Evolutionary conservation across 2,113 vertebrate genomes (phyloP), one percentile per base, ranked within the genome.

Genomic region (Mesembrinibis cayennensis): DNA sequence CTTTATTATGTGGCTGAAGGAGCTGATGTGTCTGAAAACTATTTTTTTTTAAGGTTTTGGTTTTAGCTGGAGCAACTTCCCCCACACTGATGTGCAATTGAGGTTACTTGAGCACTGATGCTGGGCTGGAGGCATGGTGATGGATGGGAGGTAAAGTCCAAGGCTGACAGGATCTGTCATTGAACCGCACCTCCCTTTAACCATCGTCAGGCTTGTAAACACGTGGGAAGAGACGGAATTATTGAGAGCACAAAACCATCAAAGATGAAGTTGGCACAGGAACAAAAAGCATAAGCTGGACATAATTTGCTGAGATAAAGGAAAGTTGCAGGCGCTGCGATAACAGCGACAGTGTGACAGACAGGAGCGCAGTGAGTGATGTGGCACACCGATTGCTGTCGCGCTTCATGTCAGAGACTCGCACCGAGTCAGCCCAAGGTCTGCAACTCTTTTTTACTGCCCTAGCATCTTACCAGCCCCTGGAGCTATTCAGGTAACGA

Each of bases 381-480:
- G 96, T 93, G 94, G 71, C 81, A 38, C 30, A 6, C 58, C 10
- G 25, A 69, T 66, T 34, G 45, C 87, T 74, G 69, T 44, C 45
- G 91, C 2, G 0, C 63, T 49, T 80, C 44, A 4, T 22, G 42
- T 74, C 0, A n/a, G 71, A 62, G 82, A 3, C 86, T 90, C 0
- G 0, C 61, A 59, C 38, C 0, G 0, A 53, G 49, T 87, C 88
- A 91, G 71, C 66, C 49, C 45, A 13, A 13, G 58, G 62, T 69
- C 66, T 93, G 47, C 44, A 61, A 9, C 30, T 67, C 49, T 50
- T 53, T 36, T 91, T 40, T 29, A 53, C 70, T 16, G 21, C 65
- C 45, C 92, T 69, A 95, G 89, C 84, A 62, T 80, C 89, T 87
- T 79, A 9, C 34, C 58, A 94, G 38, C 50, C 62, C 74, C 79